Conservation (phyloP, 2,888 invertebrate species). For the Eugnorisma glareosa region DNA sequence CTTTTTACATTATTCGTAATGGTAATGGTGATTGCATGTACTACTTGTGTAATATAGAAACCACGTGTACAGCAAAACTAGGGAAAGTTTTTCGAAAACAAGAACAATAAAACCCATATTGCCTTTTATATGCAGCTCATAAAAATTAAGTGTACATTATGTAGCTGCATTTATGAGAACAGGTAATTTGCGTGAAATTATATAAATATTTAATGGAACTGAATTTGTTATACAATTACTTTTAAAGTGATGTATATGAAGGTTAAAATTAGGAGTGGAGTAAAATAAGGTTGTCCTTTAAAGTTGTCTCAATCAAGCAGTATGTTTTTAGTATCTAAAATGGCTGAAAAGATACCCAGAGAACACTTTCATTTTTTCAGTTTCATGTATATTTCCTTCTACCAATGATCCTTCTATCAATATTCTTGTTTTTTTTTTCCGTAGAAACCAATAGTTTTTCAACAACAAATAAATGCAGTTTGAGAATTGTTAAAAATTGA, state of each 20-base stretch:
- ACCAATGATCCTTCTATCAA: not conserved
- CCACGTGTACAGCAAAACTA: not conserved
- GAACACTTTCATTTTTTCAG: too few relatives aligned
- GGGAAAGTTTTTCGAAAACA: not conserved
- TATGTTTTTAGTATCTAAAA: not conserved
- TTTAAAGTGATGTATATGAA: conserved; percentile 8
- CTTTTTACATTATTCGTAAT: not conserved
- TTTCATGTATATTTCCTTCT: not conserved
- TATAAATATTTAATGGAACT: not conserved
- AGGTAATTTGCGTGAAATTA: conserved; percentile 13
- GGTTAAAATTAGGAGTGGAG: not conserved
- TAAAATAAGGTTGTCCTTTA: not conserved
- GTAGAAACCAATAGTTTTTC: not conserved
- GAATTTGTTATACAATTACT: not conserved
- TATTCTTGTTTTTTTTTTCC: not conserved
- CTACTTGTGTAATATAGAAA: not conserved
- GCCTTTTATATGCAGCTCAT: conserved; percentile 11
- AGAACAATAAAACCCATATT: conserved; percentile 8
- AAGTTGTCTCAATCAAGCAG: not conserved
- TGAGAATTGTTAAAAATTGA: not conserved
- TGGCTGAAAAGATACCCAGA: not conserved
- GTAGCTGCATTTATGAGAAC: conserved; percentile 8
- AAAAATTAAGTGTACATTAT: conserved; percentile 25
- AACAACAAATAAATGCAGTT: not conserved
- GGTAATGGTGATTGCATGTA: not conserved